phyloP scores from a whole-genome alignment of 1,140 invertebrate species.

The Armadillidium nasatum region DNA sequence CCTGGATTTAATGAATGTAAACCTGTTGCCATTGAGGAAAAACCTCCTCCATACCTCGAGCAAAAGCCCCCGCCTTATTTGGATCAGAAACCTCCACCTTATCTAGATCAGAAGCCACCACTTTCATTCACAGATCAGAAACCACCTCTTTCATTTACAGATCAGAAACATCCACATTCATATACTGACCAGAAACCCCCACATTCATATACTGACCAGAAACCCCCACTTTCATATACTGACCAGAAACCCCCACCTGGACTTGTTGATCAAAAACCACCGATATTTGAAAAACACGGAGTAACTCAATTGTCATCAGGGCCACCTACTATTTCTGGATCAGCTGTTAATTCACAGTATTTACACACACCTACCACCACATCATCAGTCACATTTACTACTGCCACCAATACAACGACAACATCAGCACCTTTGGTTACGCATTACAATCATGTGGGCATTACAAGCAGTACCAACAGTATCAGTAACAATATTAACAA shows the following conservation, averaged over 20 bases:
- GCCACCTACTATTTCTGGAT: background rate
- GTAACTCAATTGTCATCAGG: background rate
- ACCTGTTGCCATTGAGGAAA: background rate
- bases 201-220: background rate
- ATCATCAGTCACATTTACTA: background rate
- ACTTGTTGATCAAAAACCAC: background rate
- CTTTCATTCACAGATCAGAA: background rate
- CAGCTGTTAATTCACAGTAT: background rate
- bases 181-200: background rate
- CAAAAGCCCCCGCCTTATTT: background rate
- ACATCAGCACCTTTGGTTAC: background rate
- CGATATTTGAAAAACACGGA: background rate
- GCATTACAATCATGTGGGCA: background rate
- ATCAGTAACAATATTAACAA: background rate
- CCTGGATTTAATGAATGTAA: background rate
- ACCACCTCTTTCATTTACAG: background rate
- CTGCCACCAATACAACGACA: background rate
- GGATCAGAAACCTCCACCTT: background rate
- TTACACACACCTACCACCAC: background rate
- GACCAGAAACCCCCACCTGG: background rate
- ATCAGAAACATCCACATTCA: background rate
- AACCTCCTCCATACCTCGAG: background rate
- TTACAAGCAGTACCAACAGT: background rate
- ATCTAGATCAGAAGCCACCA: background rate
- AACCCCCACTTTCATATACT: background rate